These are phyloP conservation scores for Ornithoptera alexandrae DNA, from an alignment of 2,888 invertebrate genomes.

Conservation along the genomic window DNA sequence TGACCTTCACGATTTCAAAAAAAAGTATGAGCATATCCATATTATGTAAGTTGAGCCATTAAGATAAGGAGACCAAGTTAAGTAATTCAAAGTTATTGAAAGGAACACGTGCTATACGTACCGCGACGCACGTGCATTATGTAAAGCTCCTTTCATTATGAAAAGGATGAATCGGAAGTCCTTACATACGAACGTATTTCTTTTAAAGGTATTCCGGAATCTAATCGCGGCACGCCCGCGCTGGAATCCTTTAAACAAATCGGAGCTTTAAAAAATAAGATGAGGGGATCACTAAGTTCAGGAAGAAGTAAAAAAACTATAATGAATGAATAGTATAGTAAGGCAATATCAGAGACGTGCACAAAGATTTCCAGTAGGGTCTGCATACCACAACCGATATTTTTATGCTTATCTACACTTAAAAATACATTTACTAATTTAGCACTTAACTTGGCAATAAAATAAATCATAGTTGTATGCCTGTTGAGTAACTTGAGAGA, in stretches of 20 bases:
- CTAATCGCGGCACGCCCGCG: conserved; percentile 48
- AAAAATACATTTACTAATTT: no score
- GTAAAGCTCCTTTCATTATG: conserved; percentile 45
- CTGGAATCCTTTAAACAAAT: conserved; percentile 14
- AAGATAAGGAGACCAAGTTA: conserved; percentile 40
- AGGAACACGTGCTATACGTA: conserved; percentile 39
- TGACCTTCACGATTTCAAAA: no score
- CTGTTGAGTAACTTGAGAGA: no score
- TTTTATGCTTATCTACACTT: no score
- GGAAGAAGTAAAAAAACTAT: conserved; percentile 19
- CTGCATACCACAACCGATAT: no score
- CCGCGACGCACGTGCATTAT: conserved; percentile 52
- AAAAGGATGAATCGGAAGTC: conserved; percentile 62
- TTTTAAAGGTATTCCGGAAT: conserved; percentile 43
- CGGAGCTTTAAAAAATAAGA: conserved; percentile 1
- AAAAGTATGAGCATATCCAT: no score
- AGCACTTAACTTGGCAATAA: no score
- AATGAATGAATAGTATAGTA: conserved; percentile 2
- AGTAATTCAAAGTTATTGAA: conserved; percentile 53
- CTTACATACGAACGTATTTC: conserved; percentile 28
- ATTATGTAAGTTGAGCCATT: conserved; percentile 8
- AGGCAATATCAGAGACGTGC: no score
- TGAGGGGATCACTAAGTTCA: not conserved
- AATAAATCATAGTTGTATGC: no score
- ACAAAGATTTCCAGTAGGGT: no score